Conservation (phyloP, 2,888 invertebrate species). For the Eilema caniola region DNA sequence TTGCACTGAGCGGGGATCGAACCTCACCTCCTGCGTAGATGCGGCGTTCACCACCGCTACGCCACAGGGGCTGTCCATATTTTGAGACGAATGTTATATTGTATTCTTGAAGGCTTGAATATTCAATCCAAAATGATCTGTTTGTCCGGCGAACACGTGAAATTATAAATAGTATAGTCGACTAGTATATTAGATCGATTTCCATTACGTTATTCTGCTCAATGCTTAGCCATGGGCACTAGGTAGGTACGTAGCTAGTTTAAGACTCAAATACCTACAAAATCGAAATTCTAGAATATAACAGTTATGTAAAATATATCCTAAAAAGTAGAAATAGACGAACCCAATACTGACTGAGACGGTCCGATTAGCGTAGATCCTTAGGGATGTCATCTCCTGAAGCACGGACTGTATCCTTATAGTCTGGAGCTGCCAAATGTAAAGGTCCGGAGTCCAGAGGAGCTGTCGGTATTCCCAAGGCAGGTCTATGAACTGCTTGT, state of each 20-base stretch:
- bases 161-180: too few species aligned
- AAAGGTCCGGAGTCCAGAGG: conserved; percentile 88
- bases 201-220: not conserved
- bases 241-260: too few species aligned
- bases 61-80: too few species aligned
- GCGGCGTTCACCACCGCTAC: too few species aligned
- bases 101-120: too few species aligned
- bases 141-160: too few species aligned
- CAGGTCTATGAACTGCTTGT: conserved; percentile 85
- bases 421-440: conserved; percentile 88
- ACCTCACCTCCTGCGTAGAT: too few species aligned
- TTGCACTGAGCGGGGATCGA: too few species aligned
- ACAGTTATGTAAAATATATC: conserved; percentile 17
- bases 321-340: conserved; percentile 62
- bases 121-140: too few species aligned
- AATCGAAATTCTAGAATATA: not conserved
- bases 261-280: too few species aligned
- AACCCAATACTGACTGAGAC: conserved; percentile 89
- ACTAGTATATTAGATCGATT: not conserved
- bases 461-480: conserved; percentile 88
- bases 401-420: conserved; percentile 88
- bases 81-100: too few species aligned
- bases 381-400: conserved; percentile 88
- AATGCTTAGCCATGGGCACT: not conserved
- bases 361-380: conserved; percentile 88